Evolutionary conservation across 2,113 vertebrate genomes (phyloP).

Genomic region (Pygoscelis adeliae): DNA sequence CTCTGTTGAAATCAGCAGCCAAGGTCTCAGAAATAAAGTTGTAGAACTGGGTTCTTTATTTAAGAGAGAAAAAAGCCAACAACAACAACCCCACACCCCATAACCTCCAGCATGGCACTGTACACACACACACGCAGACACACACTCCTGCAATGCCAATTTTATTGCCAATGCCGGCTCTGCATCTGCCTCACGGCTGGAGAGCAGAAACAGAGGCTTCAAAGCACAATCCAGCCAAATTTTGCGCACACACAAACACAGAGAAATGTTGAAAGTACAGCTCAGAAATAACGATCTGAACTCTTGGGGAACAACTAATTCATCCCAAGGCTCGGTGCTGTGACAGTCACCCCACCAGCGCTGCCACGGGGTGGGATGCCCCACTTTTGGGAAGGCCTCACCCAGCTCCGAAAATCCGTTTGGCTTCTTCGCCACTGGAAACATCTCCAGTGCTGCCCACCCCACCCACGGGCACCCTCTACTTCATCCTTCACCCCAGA

Average conservation of each 20-base stretch:
- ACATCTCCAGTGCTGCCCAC: slow-evolving; percentile 66
- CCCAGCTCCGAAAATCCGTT: slow-evolving; percentile 32
- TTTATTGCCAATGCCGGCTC: not conserved
- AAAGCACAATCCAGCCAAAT: not conserved
- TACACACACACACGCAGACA: not conserved
- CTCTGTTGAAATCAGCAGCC: not conserved
- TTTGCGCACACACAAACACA: not conserved
- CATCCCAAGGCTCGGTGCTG: not conserved
- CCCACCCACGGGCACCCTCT: slow-evolving; percentile 72
- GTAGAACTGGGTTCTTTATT: not conserved
- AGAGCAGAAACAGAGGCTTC: not conserved
- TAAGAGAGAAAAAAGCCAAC: not conserved
- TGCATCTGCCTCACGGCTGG: not conserved
- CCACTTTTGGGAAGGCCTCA: not conserved
- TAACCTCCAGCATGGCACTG: not conserved
- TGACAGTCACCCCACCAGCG: not conserved
- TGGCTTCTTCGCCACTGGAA: slow-evolving; percentile 33
- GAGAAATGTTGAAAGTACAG: not conserved
- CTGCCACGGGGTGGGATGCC: not conserved
- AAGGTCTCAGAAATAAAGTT: not conserved
- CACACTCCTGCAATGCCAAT: not conserved
- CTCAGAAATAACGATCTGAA: not conserved
- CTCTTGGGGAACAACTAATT: not conserved
- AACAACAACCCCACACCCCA: not conserved
- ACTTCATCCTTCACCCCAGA: slow-evolving; percentile 80